These are phyloP conservation scores for Piprites chloris DNA, from an alignment of 2,113 vertebrate species.

Conservation along the genomic window DNA sequence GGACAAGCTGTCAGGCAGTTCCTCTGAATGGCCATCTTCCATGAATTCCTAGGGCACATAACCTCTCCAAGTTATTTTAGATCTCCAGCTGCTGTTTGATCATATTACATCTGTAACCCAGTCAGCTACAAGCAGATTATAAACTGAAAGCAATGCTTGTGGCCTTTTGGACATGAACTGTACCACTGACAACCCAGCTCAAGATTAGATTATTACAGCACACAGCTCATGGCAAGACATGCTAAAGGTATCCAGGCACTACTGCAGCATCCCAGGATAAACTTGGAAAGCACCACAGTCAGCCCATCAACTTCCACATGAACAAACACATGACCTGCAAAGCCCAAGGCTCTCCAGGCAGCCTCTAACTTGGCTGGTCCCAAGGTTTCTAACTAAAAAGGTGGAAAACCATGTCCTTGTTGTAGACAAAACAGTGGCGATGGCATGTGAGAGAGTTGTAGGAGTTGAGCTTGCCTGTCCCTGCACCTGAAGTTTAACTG, in stretches of 20 bases:
- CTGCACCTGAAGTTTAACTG: background rate
- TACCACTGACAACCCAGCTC: background rate
- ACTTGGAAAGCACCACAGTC: background rate
- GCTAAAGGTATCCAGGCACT: background rate
- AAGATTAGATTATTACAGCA: background rate
- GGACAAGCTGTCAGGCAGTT: background rate
- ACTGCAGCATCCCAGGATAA: background rate
- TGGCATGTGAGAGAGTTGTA: background rate
- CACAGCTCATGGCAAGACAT: background rate
- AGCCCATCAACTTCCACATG: background rate
- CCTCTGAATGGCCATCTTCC: background rate
- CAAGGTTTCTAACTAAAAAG: background rate
- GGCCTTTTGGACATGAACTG: background rate
- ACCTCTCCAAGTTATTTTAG: constrained; percentile 11
- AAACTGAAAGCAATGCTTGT: background rate
- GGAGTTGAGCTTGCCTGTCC: background rate
- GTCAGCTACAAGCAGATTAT: constrained; percentile 32
- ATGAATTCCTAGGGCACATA: background rate
- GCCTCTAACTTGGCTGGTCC: background rate
- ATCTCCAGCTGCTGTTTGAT: constrained; percentile 44
- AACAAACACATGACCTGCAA: background rate
- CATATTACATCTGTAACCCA: constrained; percentile 51
- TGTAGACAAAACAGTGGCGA: background rate
- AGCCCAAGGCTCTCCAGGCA: background rate
- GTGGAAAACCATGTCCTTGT: background rate